Evolutionary conservation across 2,797 vertebrate species (phyloP).

Genomic region (Coracias cyanogaster): DNA sequence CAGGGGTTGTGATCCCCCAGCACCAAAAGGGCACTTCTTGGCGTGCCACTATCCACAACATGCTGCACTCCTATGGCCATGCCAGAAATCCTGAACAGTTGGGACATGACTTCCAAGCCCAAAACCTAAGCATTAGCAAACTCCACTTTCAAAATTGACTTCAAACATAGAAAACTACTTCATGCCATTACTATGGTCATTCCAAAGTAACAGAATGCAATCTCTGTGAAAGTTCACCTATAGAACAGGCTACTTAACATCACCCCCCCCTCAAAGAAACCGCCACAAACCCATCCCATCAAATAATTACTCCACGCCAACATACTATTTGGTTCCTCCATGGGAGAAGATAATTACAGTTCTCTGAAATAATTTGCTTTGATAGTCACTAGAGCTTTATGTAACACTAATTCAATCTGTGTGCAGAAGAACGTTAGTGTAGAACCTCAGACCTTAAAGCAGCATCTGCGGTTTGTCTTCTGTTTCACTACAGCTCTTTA

Average conservation of each 20-base stretch:
- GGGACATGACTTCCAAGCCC: neutral
- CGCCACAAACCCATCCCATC: neutral
- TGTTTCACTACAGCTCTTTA: neutral
- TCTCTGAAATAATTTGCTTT: neutral
- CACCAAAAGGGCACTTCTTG: neutral
- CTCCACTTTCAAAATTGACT: neutral
- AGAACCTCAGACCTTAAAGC: neutral
- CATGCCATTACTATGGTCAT: neutral
- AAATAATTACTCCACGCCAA: neutral
- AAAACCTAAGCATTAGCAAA: neutral
- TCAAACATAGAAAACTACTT: neutral
- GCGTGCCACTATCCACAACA: neutral
- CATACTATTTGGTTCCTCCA: neutral
- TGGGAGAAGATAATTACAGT: neutral
- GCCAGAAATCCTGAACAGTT: neutral
- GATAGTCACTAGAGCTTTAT: neutral
- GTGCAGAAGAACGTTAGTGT: accelerated
- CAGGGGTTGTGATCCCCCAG: accelerated
- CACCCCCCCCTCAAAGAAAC: neutral
- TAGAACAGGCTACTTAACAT: neutral
- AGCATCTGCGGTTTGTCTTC: neutral
- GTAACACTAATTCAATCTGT: neutral
- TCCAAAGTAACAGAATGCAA: neutral
- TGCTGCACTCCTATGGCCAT: neutral
- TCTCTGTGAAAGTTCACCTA: neutral